Evolutionary conservation across 2,113 vertebrate genomes (phyloP).

Genomic region (Rana temporaria): DNA sequence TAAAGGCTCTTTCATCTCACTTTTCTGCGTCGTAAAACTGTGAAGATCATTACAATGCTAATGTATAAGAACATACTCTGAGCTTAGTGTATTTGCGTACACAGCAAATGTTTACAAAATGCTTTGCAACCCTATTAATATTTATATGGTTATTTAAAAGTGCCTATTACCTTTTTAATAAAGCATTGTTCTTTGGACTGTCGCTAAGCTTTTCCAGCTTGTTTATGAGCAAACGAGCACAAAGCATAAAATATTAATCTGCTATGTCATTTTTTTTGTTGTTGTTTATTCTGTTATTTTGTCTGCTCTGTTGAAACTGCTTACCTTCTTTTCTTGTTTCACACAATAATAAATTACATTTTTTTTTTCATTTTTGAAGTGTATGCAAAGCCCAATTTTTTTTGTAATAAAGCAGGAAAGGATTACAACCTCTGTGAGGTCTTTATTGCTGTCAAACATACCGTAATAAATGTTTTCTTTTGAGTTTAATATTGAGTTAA

Average conservation of each 20-base stretch:
- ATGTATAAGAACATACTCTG: background rate
- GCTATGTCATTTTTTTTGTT: conserved; percentile 1
- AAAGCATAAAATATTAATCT: conserved; percentile 22
- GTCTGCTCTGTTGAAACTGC: too few relatives aligned
- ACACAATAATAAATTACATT: too few relatives aligned
- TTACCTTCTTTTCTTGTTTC: too few relatives aligned
- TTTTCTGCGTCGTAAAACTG: background rate
- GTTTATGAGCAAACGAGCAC: background rate
- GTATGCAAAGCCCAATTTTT: too few relatives aligned
- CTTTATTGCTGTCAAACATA: too few relatives aligned
- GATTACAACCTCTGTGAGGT: too few relatives aligned
- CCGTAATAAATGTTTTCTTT: too few relatives aligned
- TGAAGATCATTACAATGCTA: background rate
- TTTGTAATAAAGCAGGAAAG: too few relatives aligned
- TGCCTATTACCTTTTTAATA: conserved; percentile 30
- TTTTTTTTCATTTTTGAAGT: too few relatives aligned
- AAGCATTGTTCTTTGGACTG: conserved; percentile 15
- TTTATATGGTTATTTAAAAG: conserved; percentile 34
- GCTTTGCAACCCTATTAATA: conserved; percentile 20
- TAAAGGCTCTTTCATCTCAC: too few relatives aligned
- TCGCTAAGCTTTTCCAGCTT: conserved; percentile 22
- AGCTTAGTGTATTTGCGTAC: background rate
- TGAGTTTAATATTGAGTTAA: too few relatives aligned
- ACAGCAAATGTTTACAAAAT: background rate
- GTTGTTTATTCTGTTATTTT: background rate